Evolutionary conservation across 2,888 invertebrate genomes (phyloP), one percentile per base, ranked within the genome.

Genomic region (Drosophila nr. perissopoda): DNA sequence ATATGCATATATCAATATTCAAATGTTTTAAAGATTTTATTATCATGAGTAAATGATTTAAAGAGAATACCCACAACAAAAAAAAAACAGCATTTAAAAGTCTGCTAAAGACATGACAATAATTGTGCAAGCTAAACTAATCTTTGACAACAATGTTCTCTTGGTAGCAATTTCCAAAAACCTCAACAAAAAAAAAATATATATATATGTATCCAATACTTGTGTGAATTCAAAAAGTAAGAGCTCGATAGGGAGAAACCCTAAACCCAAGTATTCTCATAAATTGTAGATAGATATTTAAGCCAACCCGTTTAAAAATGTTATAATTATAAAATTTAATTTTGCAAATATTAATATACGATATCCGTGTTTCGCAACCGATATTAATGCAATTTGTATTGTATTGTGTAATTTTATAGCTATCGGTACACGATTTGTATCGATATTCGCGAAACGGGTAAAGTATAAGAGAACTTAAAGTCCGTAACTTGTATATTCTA

Each of bases 1-100:
- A 11, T 11, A 54, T 27, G 27, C 18, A 54, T 27, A 54, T 36
- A 36, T 36, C 27, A 54, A 38, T 40, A 46, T 57, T n/a, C 29
- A 38, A 21, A 57, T 40, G 16, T 10, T 54, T 54, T 18, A 4
- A 10, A 16, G 16, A n/a, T 36, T 7, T 13, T n/a, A n/a, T 27
- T 13, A 16, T n/a, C 7, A 16, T 25, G 25, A 16, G 16, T 25
- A 46, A 16, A 25, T 46, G 0, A 46, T 27, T 16, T 46, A 8
- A 3, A 4, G 16, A 6, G 21, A 16, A 21, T 2, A 40, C 16
- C 8, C 6, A 25, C n/a, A n/a, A 36, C 8, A 5, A 27, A 2
- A 38, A 29, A 2, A 31, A 42, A 25, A 33, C 21, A n/a, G 25
- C 7, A n/a, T 48, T 46, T 18, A 18, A 46, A 46, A 46, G 16